A percentile compares a stretch with the other conserved stretches of the same genome.
These are phyloP conservation scores for Papilio machaon DNA, from an alignment of 1,140 invertebrate species.

Conservation along the genomic window DNA sequence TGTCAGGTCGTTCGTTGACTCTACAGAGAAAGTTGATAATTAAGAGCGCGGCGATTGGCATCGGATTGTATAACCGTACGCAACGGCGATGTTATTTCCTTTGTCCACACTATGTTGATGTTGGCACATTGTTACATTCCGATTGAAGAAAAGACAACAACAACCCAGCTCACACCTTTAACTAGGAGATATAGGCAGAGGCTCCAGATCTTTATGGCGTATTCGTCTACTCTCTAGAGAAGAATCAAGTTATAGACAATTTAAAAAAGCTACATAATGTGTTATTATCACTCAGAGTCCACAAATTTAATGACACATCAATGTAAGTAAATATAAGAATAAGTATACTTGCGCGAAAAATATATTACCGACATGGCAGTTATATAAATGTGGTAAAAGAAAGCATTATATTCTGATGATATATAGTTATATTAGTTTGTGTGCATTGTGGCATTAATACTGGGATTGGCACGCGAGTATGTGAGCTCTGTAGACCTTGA, in stretches of 20 bases:
- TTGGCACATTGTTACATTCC: not conserved
- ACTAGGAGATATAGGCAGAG: not conserved
- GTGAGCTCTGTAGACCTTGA: not conserved
- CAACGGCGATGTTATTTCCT: constrained; percentile 58
- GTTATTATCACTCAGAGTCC: not conserved
- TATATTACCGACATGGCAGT: too few species aligned
- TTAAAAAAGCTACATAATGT: not conserved
- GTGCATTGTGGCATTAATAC: too few species aligned
- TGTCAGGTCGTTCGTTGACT: constrained; percentile 61
- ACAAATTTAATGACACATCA: not conserved
- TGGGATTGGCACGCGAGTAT: not conserved
- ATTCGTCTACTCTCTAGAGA: too few species aligned
- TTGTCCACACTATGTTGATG: constrained; percentile 37
- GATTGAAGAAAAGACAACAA: not conserved
- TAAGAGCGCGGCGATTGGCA: constrained; percentile 61
- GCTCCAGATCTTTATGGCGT: not conserved
- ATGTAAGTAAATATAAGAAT: too few species aligned
- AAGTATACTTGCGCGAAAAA: too few species aligned
- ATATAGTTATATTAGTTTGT: too few species aligned
- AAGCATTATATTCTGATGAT: too few species aligned
- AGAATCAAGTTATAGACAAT: too few species aligned
- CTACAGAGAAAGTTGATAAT: constrained; percentile 71
- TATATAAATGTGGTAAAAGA: too few species aligned
- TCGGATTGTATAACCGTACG: constrained; percentile 66
- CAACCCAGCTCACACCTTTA: not conserved